Evolutionary conservation across 2,888 invertebrate genomes (phyloP), one percentile per base, ranked within the genome.

Genomic region (Chrysopilus asiliformis): DNA sequence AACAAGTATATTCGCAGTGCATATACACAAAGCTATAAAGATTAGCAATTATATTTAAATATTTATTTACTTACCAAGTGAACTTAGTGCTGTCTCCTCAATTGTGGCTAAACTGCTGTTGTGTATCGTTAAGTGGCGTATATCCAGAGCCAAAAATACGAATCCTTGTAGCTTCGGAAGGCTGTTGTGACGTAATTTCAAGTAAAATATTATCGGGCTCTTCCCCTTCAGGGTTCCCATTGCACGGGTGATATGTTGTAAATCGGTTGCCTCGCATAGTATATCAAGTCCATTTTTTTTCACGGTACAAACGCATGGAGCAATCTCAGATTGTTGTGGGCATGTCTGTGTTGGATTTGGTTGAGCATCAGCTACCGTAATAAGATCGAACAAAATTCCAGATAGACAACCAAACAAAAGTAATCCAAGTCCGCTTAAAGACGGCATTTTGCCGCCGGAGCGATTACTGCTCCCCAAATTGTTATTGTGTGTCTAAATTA

Each of bases 281-380:
- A 90, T 78, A 58, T 90, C 89, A 48, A 90, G 70, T 30, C 87
- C 87, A 53, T 84, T 82, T 65, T 85, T 87, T 65, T 87, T 87
- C 47, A 86, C 80, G 48, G 74, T 75, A 60, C 89, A 90, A 48
- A 73, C 69, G 65, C 89, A 90, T 20, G 87, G 86, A 34, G 76
- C 63, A 53, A 87, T 81, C 43, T 81, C 82, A 53, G 64, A 65
- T 47, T 75, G 72, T 42, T 77, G 66, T 30, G 86, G 86, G 61
- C 85, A 85, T 58, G 79, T 77, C 63, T 81, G 80, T 30, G 32
- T 35, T 10, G 40, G 39, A 35, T 41, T 41, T 25, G 41, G 45
- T 34, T 47, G 45, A 20, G 38, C 45, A 30, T 41, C 35, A 12
- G 44, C 43, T 35, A 35, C 12, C 29, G 31, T 20, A 15, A 39